phyloP scores from a whole-genome alignment of 1,140 invertebrate species.

The Bilobella aurantiaca region DNA sequence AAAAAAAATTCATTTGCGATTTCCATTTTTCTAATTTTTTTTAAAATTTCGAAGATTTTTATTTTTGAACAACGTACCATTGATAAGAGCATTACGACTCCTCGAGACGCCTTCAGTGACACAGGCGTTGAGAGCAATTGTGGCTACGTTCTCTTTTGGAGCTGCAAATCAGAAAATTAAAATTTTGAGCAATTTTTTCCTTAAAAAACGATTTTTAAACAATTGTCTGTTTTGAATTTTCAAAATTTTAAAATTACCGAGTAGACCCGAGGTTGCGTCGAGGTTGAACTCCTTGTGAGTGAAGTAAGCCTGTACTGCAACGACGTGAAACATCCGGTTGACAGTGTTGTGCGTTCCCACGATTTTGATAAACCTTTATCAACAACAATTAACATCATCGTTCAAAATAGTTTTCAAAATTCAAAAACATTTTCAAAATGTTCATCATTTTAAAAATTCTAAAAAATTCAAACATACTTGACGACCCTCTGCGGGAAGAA shows the following conservation, averaged over 20 bases:
- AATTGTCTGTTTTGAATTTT: background rate
- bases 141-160: slow-evolving; percentile 84
- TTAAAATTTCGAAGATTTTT: no score
- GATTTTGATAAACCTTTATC: slow-evolving; percentile 62
- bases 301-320: slow-evolving; percentile 80
- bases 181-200: background rate
- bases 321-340: slow-evolving; percentile 89
- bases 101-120: slow-evolving; percentile 91
- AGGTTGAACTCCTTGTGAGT: slow-evolving; percentile 55
- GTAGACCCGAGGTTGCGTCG: slow-evolving; percentile 36
- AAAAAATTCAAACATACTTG: slow-evolving; percentile 26
- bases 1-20: no score
- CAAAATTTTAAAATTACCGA: slow-evolving; percentile 44
- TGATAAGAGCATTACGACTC: slow-evolving; percentile 84
- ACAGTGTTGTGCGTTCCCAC: slow-evolving; percentile 93
- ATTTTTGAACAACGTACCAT: no score
- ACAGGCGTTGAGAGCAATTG: slow-evolving; percentile 70
- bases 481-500: slow-evolving; percentile 85
- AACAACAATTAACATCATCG: no score
- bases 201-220: background rate
- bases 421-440: no score
- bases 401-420: no score
- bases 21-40: no score
- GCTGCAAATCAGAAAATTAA: slow-evolving; percentile 51
- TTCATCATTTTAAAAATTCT: no score